Base-by-base conservation (phyloP, 2,888 invertebrate species). In the Stictocephala bisonia region DNA sequence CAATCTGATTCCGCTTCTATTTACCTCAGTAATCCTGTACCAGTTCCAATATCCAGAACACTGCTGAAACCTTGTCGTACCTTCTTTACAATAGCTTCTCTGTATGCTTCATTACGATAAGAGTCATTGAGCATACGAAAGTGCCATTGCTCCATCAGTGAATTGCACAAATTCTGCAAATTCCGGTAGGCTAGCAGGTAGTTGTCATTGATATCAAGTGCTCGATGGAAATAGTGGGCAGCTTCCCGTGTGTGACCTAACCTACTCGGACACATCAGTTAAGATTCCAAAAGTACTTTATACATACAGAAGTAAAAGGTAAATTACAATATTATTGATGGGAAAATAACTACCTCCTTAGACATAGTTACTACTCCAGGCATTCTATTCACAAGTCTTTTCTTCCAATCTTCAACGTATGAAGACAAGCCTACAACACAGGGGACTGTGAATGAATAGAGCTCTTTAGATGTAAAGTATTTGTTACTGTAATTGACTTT, bases 111-210 rank as follows among this genome's bases (percentile, higher is more conserved):
- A 84, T 95, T 94, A 50, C 94, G 85, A 18, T 83, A 82, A 73
- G 83, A 85, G 82, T 94, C 94, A 84, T 94, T 95, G 26, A 94
- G 83, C 94, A 94, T 94, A 73, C 91, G 85, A 82, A 90, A 94
- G 83, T 94, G 94, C 94, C 94, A 94, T 66, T 93, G 84, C 75
- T 92, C 91, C 50, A 94, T 87, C 73, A 91, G 84, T 76, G 89
- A 84, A 82, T 91, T 90, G 79, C 89, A 90, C 0, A 91, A 84
- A 76, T 90, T 90, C 81, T 92, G 88, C 18, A 91, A 83, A 82
- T 91, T 91, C 81, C 89, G 89, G 79, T 90, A 88, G 13, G 89
- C 89, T 77, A 86, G 85, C 0, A 89, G 85, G 81, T 85, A 88
- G 35, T 84, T 82, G 0, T 85, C 83, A 79, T 89, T 85, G 1